Evolutionary conservation across 2,888 invertebrate species (phyloP).

Genomic region (Luperina testacea): DNA sequence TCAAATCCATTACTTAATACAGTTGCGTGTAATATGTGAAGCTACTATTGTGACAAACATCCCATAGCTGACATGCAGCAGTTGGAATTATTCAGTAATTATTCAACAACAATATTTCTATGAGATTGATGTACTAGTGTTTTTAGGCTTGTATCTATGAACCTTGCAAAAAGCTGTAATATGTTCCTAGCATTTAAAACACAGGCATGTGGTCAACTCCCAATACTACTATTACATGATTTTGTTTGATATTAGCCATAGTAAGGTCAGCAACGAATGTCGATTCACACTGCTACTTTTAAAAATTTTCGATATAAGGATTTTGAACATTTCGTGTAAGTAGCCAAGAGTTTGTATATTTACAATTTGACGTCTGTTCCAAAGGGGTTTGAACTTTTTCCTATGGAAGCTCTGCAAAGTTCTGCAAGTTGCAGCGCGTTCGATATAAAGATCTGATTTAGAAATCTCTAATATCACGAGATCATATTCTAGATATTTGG

Average conservation of each 20-base stretch:
- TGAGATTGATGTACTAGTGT: background rate
- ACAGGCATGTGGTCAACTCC: background rate
- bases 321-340: background rate
- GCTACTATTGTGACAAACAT: background rate
- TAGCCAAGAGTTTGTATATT: background rate
- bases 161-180: background rate
- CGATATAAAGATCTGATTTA: background rate
- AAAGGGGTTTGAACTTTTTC: background rate
- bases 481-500: background rate
- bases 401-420: background rate
- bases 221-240: constrained; percentile 3
- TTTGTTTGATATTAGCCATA: background rate
- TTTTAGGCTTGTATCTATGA: constrained; percentile 3
- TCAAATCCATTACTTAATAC: background rate
- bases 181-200: background rate
- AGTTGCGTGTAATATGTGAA: background rate
- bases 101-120: background rate
- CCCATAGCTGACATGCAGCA: background rate
- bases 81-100: background rate
- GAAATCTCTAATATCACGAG: background rate
- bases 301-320: background rate
- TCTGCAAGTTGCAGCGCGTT: no score
- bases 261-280: background rate
- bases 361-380: background rate
- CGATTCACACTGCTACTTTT: background rate